Evolutionary conservation across 2,888 invertebrate species (phyloP).

Genomic region (Pandemis corylana): DNA sequence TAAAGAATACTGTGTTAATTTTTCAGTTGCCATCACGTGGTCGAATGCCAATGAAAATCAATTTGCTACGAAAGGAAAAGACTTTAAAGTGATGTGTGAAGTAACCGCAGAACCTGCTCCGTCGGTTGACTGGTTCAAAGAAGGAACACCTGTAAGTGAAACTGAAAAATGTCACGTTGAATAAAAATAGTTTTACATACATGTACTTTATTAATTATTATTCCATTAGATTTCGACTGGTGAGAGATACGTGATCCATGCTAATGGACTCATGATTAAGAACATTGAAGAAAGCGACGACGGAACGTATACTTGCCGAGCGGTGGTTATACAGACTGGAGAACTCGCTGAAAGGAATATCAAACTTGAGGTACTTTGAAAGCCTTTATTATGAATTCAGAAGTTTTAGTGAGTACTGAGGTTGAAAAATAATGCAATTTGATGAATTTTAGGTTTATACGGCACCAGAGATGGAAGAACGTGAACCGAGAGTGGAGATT

Average conservation of each 20-base stretch:
- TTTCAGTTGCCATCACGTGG: slow-evolving; percentile 93
- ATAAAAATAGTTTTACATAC: background rate
- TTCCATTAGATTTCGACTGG: slow-evolving; percentile 86
- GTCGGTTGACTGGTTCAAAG: slow-evolving; percentile 93
- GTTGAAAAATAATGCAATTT: background rate
- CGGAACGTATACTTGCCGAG: slow-evolving; percentile 94
- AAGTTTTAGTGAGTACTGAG: too few species aligned
- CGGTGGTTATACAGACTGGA: slow-evolving; percentile 93
- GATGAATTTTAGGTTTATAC: slow-evolving; percentile 86
- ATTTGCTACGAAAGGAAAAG: slow-evolving; percentile 90
- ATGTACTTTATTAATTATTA: background rate
- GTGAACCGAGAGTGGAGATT: slow-evolving; percentile 87
- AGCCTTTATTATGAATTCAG: background rate
- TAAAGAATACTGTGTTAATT: background rate
- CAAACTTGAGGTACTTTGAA: slow-evolving; percentile 87
- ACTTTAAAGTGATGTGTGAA: slow-evolving; percentile 92
- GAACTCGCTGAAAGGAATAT: slow-evolving; percentile 91
- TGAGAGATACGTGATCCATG: slow-evolving; percentile 89
- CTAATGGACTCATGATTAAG: slow-evolving; percentile 91
- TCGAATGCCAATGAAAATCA: slow-evolving; percentile 94
- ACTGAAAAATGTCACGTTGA: slow-evolving; percentile 3
- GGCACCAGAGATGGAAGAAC: slow-evolving; percentile 88
- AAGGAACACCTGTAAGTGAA: slow-evolving; percentile 87
- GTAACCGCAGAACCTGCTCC: slow-evolving; percentile 94
- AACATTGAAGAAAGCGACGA: slow-evolving; percentile 93